phyloP scores from a whole-genome alignment of 2,113 vertebrate species.

The Sceloporus undulatus region DNA sequence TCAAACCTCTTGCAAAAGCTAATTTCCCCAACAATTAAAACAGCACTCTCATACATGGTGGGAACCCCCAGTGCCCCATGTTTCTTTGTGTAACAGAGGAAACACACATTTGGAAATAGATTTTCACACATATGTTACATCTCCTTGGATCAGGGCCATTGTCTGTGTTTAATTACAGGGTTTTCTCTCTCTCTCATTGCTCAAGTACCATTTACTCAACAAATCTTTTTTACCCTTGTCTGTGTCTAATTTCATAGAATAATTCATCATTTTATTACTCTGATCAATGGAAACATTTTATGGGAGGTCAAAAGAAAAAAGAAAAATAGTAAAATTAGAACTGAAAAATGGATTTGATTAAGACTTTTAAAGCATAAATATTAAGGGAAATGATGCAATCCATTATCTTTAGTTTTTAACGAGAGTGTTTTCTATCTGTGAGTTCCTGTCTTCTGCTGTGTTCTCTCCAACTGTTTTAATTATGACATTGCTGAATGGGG shows the following conservation, averaged over 20 bases:
- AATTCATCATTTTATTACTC: slow-evolving; percentile 73
- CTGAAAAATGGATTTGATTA: slow-evolving; percentile 72
- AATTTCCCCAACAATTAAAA: too few relatives aligned
- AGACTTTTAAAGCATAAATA: slow-evolving; percentile 66
- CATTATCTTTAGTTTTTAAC: slow-evolving; percentile 65
- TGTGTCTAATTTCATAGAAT: slow-evolving; percentile 68
- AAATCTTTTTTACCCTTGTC: slow-evolving; percentile 54
- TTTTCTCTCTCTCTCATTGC: slow-evolving; percentile 38
- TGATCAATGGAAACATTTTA: slow-evolving; percentile 75
- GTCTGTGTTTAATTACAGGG: slow-evolving; percentile 25
- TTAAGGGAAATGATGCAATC: slow-evolving; percentile 64
- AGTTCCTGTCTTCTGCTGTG: slow-evolving; percentile 26
- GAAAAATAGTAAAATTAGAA: slow-evolving; percentile 74
- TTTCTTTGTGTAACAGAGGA: too few relatives aligned
- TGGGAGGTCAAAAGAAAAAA: slow-evolving; percentile 71
- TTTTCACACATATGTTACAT: background rate
- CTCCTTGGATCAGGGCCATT: slow-evolving; percentile 9
- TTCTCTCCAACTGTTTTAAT: slow-evolving; percentile 18
- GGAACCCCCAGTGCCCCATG: too few relatives aligned
- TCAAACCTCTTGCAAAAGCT: too few relatives aligned
- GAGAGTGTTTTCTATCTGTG: slow-evolving; percentile 43
- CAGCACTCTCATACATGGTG: too few relatives aligned
- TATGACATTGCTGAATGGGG: background rate
- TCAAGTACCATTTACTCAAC: slow-evolving; percentile 54
- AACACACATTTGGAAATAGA: background rate